phyloP scores from a whole-genome alignment of 2,113 vertebrate species.

The Electrona antarctica region DNA sequence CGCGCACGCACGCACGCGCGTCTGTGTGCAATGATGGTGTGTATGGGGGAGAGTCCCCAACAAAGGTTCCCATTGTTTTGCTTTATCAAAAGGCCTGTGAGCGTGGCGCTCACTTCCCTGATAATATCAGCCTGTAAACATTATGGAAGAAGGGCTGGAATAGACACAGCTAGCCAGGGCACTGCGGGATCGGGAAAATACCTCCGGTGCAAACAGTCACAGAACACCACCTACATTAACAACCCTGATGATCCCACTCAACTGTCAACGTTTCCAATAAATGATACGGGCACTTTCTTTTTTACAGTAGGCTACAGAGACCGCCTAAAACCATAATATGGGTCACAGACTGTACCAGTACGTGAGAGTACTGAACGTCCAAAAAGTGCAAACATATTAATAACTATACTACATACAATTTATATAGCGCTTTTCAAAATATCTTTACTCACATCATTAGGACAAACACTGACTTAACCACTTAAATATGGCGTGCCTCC shows the following conservation, averaged over 20 bases:
- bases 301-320: not conserved
- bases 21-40: slow-evolving; percentile 29
- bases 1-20: not conserved
- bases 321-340: slow-evolving; percentile 41
- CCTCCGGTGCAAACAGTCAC: slow-evolving; percentile 8
- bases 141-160: slow-evolving; percentile 32
- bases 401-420: too few species aligned
- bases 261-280: slow-evolving; percentile 9
- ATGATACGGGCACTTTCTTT: slow-evolving; percentile 1
- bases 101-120: slow-evolving; percentile 27
- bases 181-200: slow-evolving; percentile 24
- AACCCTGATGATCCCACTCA: not conserved
- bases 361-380: slow-evolving; percentile 17
- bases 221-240: slow-evolving; percentile 19
- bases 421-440: too few species aligned
- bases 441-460: too few species aligned
- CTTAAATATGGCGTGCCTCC: too few species aligned
- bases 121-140: slow-evolving; percentile 53
- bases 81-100: slow-evolving; percentile 57
- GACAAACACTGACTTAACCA: too few species aligned
- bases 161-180: not conserved
- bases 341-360: slow-evolving; percentile 1
- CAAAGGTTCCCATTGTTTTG: slow-evolving; percentile 63
- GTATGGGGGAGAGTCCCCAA: slow-evolving; percentile 37
- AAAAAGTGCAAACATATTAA: too few species aligned